These are phyloP conservation scores for Pomatostomus ruficeps DNA, from an alignment of 2,113 vertebrate genomes.

Conservation along the genomic window DNA sequence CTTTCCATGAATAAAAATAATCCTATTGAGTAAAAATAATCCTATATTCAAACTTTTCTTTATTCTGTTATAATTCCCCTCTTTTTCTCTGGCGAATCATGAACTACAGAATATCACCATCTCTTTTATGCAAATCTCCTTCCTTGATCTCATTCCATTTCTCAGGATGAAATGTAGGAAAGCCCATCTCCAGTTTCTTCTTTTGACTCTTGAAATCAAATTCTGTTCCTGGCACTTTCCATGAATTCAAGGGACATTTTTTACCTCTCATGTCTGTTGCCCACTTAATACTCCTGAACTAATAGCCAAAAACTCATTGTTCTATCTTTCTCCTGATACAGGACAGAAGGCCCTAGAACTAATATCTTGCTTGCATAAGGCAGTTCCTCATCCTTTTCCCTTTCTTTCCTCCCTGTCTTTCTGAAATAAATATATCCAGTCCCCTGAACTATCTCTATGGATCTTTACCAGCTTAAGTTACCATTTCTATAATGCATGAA, in stretches of 20 bases:
- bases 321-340: not conserved
- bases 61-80: not conserved
- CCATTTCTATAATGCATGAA: not conserved
- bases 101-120: not conserved
- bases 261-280: not conserved
- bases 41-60: not conserved
- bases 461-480: not conserved
- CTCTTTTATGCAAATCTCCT: not conserved
- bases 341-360: not conserved
- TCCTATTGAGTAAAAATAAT: not conserved
- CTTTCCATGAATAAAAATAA: not conserved
- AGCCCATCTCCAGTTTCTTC: not conserved
- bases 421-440: not conserved
- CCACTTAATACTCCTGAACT: not conserved
- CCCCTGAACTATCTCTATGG: not conserved
- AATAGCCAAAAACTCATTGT: not conserved
- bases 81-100: not conserved
- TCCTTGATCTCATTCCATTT: not conserved
- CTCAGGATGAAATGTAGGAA: not conserved
- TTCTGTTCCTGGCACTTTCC: not conserved
- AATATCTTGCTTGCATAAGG: not conserved
- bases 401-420: not conserved
- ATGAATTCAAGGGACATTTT: not conserved
- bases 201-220: not conserved
- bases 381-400: not conserved